These are phyloP conservation scores for Therioaphis trifolii DNA, from an alignment of 2,888 invertebrate genomes.

Conservation along the genomic window DNA sequence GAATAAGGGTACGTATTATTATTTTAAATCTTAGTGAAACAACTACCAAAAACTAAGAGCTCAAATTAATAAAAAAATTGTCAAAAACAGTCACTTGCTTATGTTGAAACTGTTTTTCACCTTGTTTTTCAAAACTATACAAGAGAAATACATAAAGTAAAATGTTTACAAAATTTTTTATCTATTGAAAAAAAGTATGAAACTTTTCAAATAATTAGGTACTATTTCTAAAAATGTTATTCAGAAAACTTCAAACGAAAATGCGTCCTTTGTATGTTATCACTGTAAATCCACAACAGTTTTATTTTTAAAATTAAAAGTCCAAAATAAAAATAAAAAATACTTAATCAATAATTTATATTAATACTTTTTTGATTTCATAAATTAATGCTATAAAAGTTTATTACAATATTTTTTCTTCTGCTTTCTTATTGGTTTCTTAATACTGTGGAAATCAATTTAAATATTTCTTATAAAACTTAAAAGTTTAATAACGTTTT, in stretches of 20 bases:
- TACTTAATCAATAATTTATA: not conserved
- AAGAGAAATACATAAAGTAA: too few relatives aligned
- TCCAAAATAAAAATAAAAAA: not conserved
- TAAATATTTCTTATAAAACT: too few relatives aligned
- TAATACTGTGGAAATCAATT: not conserved
- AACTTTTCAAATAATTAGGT: not conserved
- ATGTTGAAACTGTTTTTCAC: too few relatives aligned
- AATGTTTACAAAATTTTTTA: not conserved
- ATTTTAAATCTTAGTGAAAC: too few relatives aligned
- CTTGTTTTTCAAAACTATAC: too few relatives aligned
- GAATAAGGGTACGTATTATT: too few relatives aligned
- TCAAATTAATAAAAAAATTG: too few relatives aligned
- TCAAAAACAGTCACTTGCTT: too few relatives aligned
- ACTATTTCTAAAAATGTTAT: not conserved
- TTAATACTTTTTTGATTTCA: not conserved
- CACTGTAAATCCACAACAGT: too few relatives aligned
- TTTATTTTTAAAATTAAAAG: too few relatives aligned
- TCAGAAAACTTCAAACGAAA: not conserved
- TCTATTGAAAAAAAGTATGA: not conserved
- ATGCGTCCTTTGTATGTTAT: too few relatives aligned
- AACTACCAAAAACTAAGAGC: too few relatives aligned
- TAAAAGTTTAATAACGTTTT: slow-evolving; percentile 44
- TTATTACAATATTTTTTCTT: not conserved
- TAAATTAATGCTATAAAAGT: not conserved
- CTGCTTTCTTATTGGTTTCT: not conserved